Evolutionary conservation across 2,888 invertebrate species (phyloP).

Genomic region (Capitulum mitella): DNA sequence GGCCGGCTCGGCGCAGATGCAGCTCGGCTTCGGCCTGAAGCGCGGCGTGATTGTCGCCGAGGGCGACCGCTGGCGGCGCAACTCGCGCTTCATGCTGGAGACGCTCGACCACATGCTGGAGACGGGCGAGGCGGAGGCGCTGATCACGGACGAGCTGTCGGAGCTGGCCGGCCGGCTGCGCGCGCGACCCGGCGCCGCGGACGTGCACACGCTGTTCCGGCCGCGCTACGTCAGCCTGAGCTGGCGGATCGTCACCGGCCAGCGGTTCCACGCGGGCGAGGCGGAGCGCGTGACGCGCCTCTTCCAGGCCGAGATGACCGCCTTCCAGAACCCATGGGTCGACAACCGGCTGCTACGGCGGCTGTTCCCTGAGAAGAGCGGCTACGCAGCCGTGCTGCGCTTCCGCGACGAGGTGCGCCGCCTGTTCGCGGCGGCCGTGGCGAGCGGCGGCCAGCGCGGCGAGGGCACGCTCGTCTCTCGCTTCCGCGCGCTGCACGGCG

Average conservation of each 20-base stretch:
- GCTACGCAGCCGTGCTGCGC: neutral
- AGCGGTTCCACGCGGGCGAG: neutral
- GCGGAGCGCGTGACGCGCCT: neutral
- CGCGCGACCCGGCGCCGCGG: neutral
- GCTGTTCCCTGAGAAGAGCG: neutral
- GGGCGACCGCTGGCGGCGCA: neutral
- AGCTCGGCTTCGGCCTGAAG: neutral
- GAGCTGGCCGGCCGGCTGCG: neutral
- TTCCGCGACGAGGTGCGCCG: neutral
- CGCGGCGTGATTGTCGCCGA: neutral
- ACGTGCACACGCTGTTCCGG: neutral
- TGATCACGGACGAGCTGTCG: neutral
- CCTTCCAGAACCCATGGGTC: neutral
- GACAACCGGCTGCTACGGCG: neutral
- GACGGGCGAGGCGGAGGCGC: neutral
- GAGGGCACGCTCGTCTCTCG: neutral
- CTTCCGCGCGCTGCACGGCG: neutral
- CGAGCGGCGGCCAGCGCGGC: constrained; percentile 24
- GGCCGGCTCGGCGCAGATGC: neutral
- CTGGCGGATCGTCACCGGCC: neutral
- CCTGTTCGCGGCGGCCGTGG: neutral
- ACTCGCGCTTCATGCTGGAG: neutral
- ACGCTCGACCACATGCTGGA: neutral
- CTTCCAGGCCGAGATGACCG: neutral
- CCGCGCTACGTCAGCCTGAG: neutral